phyloP scores from a whole-genome alignment of 2,888 invertebrate genomes.

The Hirtodrosophila alboralis region DNA sequence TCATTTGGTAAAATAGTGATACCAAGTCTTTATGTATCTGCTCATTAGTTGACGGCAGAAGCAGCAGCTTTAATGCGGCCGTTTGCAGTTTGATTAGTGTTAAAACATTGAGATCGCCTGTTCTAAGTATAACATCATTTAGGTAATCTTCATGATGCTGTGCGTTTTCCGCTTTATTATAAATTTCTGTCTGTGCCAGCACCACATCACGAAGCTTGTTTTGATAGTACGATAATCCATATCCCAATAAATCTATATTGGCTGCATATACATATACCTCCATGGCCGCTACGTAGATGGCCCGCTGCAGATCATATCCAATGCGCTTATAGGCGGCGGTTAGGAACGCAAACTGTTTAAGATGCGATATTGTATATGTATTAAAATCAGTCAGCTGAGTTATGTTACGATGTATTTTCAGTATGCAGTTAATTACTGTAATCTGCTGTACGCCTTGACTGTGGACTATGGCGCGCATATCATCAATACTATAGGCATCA shows the following conservation, averaged over 20 bases:
- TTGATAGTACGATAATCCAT: conserved; percentile 82
- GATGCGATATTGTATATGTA: conserved; percentile 81
- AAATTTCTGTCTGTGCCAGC: conserved; percentile 57
- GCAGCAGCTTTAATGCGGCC: conserved; percentile 72
- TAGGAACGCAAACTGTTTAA: conserved; percentile 81
- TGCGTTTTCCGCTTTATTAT: background rate
- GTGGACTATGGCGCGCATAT: conserved; percentile 85
- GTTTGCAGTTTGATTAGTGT: conserved; percentile 80
- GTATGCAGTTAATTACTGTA: conserved; percentile 84
- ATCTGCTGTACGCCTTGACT: conserved; percentile 84
- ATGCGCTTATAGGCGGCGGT: conserved; percentile 80
- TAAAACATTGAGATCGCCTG: conserved; percentile 72
- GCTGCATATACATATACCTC: conserved; percentile 84
- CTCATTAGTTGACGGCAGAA: conserved; percentile 21
- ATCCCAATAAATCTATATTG: conserved; percentile 82
- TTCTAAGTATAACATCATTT: conserved; percentile 70
- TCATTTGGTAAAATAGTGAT: conserved; percentile 61
- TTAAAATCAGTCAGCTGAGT: conserved; percentile 81
- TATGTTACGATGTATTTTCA: conserved; percentile 84
- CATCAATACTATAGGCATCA: conserved; percentile 84
- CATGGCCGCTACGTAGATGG: conserved; percentile 82
- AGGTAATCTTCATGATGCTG: conserved; percentile 55
- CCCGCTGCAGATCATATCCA: conserved; percentile 76
- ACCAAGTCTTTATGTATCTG: conserved; percentile 33
- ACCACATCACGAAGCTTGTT: conserved; percentile 82